Evolutionary conservation across 2,113 vertebrate genomes (phyloP).

Genomic region (Chlamydotis undulata): DNA sequence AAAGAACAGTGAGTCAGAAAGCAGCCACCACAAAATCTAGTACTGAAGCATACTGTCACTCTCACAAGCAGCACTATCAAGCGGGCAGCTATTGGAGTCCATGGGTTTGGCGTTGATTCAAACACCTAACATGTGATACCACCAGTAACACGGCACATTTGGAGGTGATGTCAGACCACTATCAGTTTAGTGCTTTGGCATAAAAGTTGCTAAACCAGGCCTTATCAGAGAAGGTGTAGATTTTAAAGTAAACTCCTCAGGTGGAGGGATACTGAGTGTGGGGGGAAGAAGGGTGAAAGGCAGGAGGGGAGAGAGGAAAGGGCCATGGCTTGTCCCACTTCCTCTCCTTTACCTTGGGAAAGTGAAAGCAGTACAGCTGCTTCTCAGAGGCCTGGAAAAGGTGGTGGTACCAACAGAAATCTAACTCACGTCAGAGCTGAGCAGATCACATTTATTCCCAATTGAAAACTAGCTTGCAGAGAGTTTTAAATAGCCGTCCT

Average conservation of each 20-base stretch:
- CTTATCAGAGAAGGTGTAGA: neutral
- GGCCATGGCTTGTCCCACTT: neutral
- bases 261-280: accelerated
- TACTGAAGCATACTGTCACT: neutral
- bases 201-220: neutral
- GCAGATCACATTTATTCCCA: neutral
- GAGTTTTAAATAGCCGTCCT: neutral
- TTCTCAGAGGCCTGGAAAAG: neutral
- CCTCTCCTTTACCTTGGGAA: neutral
- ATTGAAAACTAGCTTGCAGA: neutral
- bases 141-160: neutral
- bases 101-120: accelerated
- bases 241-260: neutral
- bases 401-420: neutral
- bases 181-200: neutral
- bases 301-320: neutral
- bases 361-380: neutral
- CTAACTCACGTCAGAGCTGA: neutral
- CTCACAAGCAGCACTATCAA: neutral
- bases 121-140: neutral
- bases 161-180: neutral
- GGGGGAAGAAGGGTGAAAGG: neutral
- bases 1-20: neutral
- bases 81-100: neutral
- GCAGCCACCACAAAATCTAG: neutral